Conservation (phyloP, 2,888 invertebrate species). For the Danaus chrysippus region DNA sequence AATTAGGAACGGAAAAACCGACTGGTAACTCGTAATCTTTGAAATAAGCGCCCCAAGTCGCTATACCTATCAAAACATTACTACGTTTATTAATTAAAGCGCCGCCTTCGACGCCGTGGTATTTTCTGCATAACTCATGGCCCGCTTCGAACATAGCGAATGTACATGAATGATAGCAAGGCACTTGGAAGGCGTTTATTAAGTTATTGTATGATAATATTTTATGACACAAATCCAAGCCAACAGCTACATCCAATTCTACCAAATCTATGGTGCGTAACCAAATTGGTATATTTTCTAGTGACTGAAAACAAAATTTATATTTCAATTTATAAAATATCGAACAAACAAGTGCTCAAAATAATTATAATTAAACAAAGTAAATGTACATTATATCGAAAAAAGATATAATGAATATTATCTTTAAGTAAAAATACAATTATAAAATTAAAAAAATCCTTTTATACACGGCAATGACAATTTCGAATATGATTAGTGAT, state of each 20-base stretch:
- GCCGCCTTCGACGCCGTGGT: slow-evolving; percentile 53
- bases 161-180: slow-evolving; percentile 56
- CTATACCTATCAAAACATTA: slow-evolving; percentile 48
- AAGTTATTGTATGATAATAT: slow-evolving; percentile 37
- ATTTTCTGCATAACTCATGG: slow-evolving; percentile 35
- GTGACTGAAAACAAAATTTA: slow-evolving; percentile 34
- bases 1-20: slow-evolving; percentile 54
- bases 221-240: slow-evolving; percentile 43
- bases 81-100: slow-evolving; percentile 42
- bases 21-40: slow-evolving; percentile 45
- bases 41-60: slow-evolving; percentile 51
- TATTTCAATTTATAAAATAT: no score
- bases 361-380: no score
- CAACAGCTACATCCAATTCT: slow-evolving; percentile 42
- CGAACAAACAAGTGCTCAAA: no score
- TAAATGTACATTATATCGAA: no score
- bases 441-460: no score
- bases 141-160: slow-evolving; percentile 31
- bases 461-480: no score
- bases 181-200: slow-evolving; percentile 41
- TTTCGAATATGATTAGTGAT: no score
- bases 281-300: slow-evolving; percentile 31
- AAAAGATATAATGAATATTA: no score
- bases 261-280: slow-evolving; percentile 34
- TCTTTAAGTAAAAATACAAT: no score